phyloP scores from a whole-genome alignment of 2,797 vertebrate species.

The Rhabdomys pumilio region DNA sequence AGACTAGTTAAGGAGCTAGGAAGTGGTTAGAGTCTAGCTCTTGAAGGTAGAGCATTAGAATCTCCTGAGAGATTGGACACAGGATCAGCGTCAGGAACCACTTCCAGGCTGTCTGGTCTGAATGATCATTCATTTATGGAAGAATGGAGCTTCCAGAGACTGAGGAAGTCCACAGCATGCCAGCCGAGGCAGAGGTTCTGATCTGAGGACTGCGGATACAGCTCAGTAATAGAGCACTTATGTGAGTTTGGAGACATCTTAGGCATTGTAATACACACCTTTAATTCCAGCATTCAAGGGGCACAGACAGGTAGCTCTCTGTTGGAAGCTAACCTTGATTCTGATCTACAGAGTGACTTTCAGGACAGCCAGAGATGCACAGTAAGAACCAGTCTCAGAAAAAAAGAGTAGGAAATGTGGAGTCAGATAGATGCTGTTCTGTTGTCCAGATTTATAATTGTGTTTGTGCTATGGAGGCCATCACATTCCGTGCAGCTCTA shows the following conservation, averaged over 20 bases:
- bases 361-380: neutral
- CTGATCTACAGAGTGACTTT: neutral
- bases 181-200: neutral
- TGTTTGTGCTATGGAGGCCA: neutral
- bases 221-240: neutral
- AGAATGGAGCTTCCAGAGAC: neutral
- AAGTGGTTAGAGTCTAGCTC: neutral
- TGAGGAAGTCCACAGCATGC: neutral
- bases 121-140: neutral
- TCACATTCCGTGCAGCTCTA: neutral
- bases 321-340: neutral
- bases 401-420: neutral
- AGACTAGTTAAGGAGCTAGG: neutral
- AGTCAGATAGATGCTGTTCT: neutral
- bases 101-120: neutral
- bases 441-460: neutral
- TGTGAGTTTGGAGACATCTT: neutral
- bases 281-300: neutral
- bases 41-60: constrained; percentile 25
- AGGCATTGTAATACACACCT: neutral
- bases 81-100: neutral
- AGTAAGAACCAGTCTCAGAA: neutral
- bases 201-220: neutral
- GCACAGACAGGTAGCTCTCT: neutral
- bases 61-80: neutral